phyloP scores from a whole-genome alignment of 2,888 invertebrate species.

The Pristionchus exspectatus region DNA sequence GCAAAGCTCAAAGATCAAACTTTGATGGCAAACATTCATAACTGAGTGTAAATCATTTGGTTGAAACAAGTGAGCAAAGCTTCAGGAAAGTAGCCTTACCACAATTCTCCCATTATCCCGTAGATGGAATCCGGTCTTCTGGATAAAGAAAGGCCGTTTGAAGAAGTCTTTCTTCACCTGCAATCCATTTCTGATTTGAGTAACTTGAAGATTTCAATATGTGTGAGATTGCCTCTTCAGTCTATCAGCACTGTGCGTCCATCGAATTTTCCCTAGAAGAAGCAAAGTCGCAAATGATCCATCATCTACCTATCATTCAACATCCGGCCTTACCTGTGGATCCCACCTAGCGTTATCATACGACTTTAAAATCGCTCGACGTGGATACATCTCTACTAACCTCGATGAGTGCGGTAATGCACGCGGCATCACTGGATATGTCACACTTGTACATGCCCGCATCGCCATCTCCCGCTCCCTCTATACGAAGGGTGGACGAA shows the following conservation, averaged over 20 bases:
- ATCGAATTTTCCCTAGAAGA: too few relatives aligned
- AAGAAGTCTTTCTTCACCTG: constrained; percentile 52
- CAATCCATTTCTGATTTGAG: background rate
- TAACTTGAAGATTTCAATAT: too few relatives aligned
- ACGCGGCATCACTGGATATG: constrained; percentile 21
- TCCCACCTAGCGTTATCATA: too few relatives aligned
- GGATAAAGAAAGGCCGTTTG: constrained; percentile 51
- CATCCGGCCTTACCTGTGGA: too few relatives aligned
- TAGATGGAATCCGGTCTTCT: constrained; percentile 52
- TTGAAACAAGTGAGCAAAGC: background rate
- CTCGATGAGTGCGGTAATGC: constrained; percentile 48
- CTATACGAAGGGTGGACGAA: constrained; percentile 42
- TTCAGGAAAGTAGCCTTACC: background rate
- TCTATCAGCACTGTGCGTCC: too few relatives aligned
- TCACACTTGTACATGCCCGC: constrained; percentile 55
- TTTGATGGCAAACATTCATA: background rate
- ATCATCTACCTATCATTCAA: too few relatives aligned
- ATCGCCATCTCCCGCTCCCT: constrained; percentile 28
- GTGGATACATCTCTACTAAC: too few relatives aligned
- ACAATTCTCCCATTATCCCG: constrained; percentile 54
- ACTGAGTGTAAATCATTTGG: background rate
- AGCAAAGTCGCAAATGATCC: too few relatives aligned
- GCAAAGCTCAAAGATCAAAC: background rate
- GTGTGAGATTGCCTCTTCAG: too few relatives aligned
- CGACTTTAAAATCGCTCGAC: too few relatives aligned